Evolutionary conservation across 2,888 invertebrate species (phyloP).

Genomic region (Patella caerulea): DNA sequence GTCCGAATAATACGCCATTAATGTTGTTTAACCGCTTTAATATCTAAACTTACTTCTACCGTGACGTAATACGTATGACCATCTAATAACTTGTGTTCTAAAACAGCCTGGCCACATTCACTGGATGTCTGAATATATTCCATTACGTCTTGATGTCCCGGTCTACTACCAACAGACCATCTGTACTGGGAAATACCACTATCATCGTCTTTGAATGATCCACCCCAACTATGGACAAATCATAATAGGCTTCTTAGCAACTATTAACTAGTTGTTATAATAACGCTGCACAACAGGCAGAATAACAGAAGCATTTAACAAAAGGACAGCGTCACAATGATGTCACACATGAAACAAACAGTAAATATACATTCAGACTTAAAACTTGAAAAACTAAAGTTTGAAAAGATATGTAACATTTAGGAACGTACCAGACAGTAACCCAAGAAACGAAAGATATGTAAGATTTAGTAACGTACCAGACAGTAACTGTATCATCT

Average conservation of each 20-base stretch:
- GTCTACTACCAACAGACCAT: constrained; percentile 30
- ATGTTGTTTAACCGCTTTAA: no score
- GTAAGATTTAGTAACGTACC: neutral
- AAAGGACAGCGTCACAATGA: no score
- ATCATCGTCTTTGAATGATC: constrained; percentile 28
- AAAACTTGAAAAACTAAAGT: no score
- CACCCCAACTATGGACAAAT: constrained; percentile 27
- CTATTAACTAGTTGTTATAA: no score
- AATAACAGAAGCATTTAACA: no score
- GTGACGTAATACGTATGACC: constrained; percentile 36
- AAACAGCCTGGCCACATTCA: constrained; percentile 17
- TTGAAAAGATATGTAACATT: no score
- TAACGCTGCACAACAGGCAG: no score
- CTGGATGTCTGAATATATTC: neutral
- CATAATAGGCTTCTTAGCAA: neutral
- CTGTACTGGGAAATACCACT: constrained; percentile 29
- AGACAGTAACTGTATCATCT: neutral
- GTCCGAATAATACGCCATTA: no score
- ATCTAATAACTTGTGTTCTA: constrained; percentile 19
- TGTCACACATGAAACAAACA: no score
- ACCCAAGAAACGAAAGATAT: no score
- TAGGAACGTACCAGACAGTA: no score
- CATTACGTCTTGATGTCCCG: constrained; percentile 31
- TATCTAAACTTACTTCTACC: constrained; percentile 24
- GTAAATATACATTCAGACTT: no score